A percentile compares a stretch with the other conserved stretches of the same genome.
Evolutionary conservation across 2,888 invertebrate genomes (phyloP).

Genomic region (Branchellion lobata): DNA sequence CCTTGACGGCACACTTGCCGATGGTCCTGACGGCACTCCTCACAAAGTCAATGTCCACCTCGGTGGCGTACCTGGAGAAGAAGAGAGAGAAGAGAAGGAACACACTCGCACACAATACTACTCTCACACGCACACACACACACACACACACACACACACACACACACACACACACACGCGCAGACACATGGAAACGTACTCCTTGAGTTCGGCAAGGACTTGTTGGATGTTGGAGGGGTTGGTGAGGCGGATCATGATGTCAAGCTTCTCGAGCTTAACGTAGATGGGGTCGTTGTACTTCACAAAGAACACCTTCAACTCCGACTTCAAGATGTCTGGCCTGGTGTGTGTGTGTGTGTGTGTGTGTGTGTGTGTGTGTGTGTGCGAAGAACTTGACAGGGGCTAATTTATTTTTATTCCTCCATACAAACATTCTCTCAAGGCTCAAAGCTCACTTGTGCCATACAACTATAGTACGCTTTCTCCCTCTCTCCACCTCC

Average conservation of each 20-base stretch:
- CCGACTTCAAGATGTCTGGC: constrained; percentile 95
- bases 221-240: constrained; percentile 97
- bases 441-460: no score
- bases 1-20: constrained; percentile 96
- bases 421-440: no score
- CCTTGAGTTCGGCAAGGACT: constrained; percentile 88
- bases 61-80: constrained; percentile 75
- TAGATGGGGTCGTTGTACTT: constrained; percentile 99
- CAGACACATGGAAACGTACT: constrained; percentile 63
- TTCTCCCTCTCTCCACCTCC: no score
- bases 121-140: neutral
- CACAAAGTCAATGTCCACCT: constrained; percentile 99
- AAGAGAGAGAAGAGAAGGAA: neutral
- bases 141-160: neutral
- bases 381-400: no score
- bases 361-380: constrained; percentile 17
- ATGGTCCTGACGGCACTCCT: constrained; percentile 97
- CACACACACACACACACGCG: neutral
- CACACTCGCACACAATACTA: neutral
- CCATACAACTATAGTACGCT: no score
- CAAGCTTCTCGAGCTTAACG: constrained; percentile 95
- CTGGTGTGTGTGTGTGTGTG: constrained; percentile 37
- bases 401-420: no score
- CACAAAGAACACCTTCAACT: constrained; percentile 99
- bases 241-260: constrained; percentile 98